These are phyloP conservation scores for Bagarius yarrelli DNA, from an alignment of 2,113 vertebrate species.

Conservation along the genomic window DNA sequence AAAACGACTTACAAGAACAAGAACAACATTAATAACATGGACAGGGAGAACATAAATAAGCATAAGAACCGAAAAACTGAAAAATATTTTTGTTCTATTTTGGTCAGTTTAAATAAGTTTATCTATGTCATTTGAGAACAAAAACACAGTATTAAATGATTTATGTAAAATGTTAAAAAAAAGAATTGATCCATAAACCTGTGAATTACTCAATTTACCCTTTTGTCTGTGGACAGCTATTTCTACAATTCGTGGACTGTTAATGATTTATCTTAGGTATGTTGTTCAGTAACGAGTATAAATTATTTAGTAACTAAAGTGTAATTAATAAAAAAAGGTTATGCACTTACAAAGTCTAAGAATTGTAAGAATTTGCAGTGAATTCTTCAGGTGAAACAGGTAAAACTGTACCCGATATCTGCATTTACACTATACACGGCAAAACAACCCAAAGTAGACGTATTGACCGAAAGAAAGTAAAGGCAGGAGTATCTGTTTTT, in stretches of 20 bases:
- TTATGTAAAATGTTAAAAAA: not conserved
- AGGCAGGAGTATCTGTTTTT: no score
- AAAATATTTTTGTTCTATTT: no score
- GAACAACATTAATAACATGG: no score
- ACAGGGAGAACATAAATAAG: no score
- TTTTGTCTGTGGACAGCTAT: not conserved
- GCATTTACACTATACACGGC: no score
- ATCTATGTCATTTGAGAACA: not conserved
- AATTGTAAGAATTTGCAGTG: not conserved
- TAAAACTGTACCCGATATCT: no score
- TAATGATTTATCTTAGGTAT: not conserved
- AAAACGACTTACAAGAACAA: no score
- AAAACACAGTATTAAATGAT: not conserved
- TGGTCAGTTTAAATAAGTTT: no score
- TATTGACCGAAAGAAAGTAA: no score
- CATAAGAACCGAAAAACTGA: no score
- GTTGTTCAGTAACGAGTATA: not conserved
- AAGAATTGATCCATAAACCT: not conserved
- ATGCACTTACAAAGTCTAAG: not conserved
- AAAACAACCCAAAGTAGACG: no score
- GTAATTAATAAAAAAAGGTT: constrained; percentile 4
- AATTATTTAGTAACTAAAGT: constrained; percentile 3
- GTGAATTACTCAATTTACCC: not conserved
- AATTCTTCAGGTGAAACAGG: not conserved
- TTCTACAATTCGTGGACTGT: not conserved